phyloP scores from a whole-genome alignment of 2,113 vertebrate species.

The Zapornia atra region DNA sequence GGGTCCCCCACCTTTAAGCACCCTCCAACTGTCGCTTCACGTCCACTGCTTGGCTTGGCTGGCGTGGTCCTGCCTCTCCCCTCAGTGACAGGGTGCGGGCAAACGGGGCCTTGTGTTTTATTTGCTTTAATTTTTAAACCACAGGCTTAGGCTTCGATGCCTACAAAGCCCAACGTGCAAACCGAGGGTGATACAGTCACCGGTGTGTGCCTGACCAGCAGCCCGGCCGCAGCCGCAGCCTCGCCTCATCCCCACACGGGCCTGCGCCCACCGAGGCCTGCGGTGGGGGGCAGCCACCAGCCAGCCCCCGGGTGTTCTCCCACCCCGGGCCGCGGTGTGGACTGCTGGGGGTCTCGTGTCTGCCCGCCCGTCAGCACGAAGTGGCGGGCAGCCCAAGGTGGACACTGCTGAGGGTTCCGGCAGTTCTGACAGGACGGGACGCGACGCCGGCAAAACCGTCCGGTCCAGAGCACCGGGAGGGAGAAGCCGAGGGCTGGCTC shows the following conservation, averaged over 20 bases:
- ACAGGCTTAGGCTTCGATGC: rapidly evolving
- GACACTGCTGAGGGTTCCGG: background rate
- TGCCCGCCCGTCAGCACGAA: background rate
- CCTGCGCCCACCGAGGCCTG: too few species aligned
- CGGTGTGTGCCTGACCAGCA: background rate
- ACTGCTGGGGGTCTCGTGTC: too few species aligned
- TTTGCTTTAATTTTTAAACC: background rate
- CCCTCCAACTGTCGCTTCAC: background rate
- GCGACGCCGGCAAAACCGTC: background rate
- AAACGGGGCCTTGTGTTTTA: background rate
- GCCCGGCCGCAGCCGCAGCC: background rate
- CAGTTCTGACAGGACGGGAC: background rate
- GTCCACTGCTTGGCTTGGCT: background rate
- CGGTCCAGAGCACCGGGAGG: background rate
- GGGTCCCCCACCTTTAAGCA: background rate
- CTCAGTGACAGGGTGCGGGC: rapidly evolving
- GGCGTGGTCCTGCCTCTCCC: background rate
- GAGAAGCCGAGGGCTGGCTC: background rate
- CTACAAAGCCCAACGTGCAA: background rate
- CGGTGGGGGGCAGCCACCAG: background rate
- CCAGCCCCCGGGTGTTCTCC: background rate
- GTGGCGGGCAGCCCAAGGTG: background rate
- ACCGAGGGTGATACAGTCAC: rapidly evolving
- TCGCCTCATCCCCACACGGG: background rate
- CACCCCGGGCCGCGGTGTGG: background rate